Evolutionary conservation across 2,113 vertebrate species (phyloP), one percentile per base, ranked within the genome.

Genomic region (Myxocyprinus asiaticus): DNA sequence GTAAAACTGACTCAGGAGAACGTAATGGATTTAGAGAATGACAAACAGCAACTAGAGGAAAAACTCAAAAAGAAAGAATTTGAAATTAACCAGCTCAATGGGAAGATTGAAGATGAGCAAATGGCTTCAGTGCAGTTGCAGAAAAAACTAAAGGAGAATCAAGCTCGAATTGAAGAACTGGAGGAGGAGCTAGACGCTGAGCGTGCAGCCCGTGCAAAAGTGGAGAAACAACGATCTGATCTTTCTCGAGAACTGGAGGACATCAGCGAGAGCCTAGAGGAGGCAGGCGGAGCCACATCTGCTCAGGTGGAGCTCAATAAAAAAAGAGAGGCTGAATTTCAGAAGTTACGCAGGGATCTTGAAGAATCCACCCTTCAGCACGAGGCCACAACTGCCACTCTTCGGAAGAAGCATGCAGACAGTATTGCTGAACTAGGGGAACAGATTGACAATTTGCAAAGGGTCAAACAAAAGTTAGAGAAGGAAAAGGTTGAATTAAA

Each of bases 401-500:
- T 98, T 55, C 90, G 95, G 81, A 97, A 96, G 91, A 97, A 97
- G 77, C 95, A 97, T 1, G 95, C 95, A 0, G 95, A 95, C 83
- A 92, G 91, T 0, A 91, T 90, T 82, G 92, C 92, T 0, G 94
- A 94, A 81, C 90, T 94, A 73, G 78, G 91, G 0, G 93, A 94
- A 87, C 94, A 94, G 86, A 90, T 93, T 0, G 93, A 94, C 88
- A 94, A 93, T 84, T 90, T 97, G 69, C 96, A 97, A 87, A 90
- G 96, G 0, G 93, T 97, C 58, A 96, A 96, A 83, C 95, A 96
- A 86, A 97, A 96, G 84, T 90, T 96, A 84, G 96, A 98, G 89
- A 97, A 97, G 78, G 96, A 96, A 78, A 96, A 96, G 89, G 95
- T 92, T 0, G 96, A 97, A 88, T 84, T 96, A 67, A 96, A 95